phyloP scores from a whole-genome alignment of 1,140 invertebrate genomes.

The Andrena cerasifolii region DNA sequence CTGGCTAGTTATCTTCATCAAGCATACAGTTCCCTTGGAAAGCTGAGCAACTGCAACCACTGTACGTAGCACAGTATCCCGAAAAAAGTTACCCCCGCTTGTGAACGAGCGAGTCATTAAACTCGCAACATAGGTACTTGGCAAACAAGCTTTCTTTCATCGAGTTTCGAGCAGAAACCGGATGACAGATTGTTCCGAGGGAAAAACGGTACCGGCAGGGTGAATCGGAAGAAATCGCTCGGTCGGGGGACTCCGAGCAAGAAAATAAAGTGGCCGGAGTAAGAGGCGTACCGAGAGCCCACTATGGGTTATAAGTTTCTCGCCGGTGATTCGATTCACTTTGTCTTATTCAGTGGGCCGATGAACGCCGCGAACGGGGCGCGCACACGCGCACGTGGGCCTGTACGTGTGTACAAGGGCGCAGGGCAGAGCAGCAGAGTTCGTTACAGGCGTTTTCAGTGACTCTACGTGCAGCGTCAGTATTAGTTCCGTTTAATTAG shows the following conservation, averaged over 20 bases:
- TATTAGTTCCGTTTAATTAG: conserved; percentile 77
- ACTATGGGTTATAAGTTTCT: conserved; percentile 1
- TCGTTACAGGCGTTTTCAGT: conserved; percentile 56
- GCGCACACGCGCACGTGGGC: not conserved
- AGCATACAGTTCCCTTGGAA: not conserved
- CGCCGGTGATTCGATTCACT: conserved; percentile 20
- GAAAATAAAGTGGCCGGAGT: not conserved
- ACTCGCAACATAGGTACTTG: no score
- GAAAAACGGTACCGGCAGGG: not conserved
- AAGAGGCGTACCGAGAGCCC: no score
- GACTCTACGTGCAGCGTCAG: conserved; percentile 58
- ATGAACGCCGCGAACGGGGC: conserved; percentile 36
- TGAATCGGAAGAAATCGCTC: not conserved
- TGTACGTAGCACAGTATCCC: no score
- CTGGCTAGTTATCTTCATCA: no score
- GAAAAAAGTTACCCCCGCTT: no score
- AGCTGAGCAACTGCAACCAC: no score
- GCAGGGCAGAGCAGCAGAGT: not conserved
- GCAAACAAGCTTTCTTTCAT: no score
- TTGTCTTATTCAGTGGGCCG: conserved; percentile 24
- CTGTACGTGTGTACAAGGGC: conserved; percentile 27
- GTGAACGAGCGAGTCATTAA: no score
- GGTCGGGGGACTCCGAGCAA: not conserved
- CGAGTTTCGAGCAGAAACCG: no score
- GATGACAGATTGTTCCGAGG: no score